phyloP scores from a whole-genome alignment of 2,113 vertebrate species.

The Falcunculus frontatus region DNA sequence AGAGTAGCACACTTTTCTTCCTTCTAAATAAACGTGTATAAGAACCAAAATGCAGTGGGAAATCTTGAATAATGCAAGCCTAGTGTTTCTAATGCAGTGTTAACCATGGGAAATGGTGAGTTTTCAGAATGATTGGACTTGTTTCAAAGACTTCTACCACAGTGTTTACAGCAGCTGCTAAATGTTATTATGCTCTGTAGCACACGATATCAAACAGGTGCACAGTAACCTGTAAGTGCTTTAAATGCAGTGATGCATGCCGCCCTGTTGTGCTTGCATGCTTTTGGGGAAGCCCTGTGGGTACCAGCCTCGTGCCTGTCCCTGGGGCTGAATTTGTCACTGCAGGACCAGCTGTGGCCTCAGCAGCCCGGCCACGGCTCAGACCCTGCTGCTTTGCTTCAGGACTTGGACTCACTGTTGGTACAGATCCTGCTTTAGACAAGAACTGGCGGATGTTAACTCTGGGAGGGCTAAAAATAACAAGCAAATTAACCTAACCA shows the following conservation, averaged over 20 bases:
- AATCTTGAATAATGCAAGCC: conserved; percentile 27
- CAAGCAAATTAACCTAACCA: background rate
- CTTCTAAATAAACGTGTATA: background rate
- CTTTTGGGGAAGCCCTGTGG: background rate
- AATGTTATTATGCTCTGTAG: background rate
- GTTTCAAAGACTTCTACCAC: background rate
- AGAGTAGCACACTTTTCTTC: background rate
- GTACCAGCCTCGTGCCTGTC: background rate
- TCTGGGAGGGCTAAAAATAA: background rate
- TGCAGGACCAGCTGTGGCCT: rapidly evolving
- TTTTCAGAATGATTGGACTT: background rate
- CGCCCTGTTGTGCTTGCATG: rapidly evolving
- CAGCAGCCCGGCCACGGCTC: background rate
- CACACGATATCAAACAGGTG: background rate
- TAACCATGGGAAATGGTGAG: background rate
- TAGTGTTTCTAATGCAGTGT: background rate
- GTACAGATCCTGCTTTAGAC: background rate
- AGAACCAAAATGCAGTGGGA: background rate
- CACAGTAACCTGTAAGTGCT: background rate
- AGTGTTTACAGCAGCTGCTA: background rate
- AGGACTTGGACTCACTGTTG: background rate
- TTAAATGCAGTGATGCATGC: rapidly evolving
- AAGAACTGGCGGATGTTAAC: background rate
- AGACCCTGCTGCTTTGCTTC: background rate
- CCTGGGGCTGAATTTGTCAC: background rate